Percentiles rank a stretch among this genome's conserved stretches.
Evolutionary conservation across 1,140 invertebrate genomes (phyloP).

Genomic region (Heliconius congener): DNA sequence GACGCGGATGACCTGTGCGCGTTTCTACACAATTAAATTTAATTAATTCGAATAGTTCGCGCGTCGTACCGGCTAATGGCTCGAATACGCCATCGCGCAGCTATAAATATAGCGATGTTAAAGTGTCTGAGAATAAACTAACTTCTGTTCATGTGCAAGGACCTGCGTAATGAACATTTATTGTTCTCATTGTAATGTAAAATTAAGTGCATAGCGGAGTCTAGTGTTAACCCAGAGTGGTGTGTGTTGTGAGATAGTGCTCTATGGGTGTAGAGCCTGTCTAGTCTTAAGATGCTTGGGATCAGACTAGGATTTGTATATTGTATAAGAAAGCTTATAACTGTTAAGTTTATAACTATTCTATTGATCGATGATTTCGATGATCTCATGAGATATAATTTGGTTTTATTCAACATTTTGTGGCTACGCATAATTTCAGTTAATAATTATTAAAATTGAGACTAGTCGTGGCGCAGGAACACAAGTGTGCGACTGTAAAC

Average conservation of each 20-base stretch:
- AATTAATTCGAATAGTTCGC: slow-evolving; percentile 77
- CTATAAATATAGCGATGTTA: slow-evolving; percentile 58
- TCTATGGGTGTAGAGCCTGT: neutral
- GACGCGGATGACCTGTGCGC: slow-evolving; percentile 51
- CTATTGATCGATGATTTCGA: no score
- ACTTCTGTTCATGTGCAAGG: slow-evolving; percentile 24
- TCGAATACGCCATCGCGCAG: slow-evolving; percentile 62
- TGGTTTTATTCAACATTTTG: no score
- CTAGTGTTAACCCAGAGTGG: neutral
- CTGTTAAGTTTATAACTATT: no score
- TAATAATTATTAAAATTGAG: no score
- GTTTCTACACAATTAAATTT: slow-evolving; percentile 76
- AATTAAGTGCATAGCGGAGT: neutral
- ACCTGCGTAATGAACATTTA: slow-evolving; percentile 11
- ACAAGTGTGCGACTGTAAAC: no score
- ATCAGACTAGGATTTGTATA: neutral
- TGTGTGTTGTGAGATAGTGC: neutral
- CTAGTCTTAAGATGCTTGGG: neutral
- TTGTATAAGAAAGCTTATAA: neutral
- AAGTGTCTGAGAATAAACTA: slow-evolving; percentile 30
- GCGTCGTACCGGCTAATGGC: slow-evolving; percentile 65
- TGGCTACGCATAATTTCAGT: no score
- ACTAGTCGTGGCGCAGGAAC: no score
- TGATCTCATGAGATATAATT: no score
- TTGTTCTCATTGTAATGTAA: slow-evolving; percentile 9